Evolutionary conservation across 2,113 vertebrate genomes (phyloP), one percentile per base, ranked within the genome.

Genomic region (Jacana jacana): DNA sequence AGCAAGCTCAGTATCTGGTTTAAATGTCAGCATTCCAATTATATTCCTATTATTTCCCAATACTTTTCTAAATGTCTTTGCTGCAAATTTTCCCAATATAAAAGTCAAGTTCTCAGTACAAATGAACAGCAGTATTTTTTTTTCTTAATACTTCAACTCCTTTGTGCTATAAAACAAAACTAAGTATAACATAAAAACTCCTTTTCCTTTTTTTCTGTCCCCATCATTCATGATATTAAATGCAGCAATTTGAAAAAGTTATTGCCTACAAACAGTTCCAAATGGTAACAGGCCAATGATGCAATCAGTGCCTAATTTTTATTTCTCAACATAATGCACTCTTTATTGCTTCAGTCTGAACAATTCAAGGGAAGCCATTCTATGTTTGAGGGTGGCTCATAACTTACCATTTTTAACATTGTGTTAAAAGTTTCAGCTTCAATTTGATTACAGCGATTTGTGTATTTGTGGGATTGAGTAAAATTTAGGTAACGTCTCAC

Each of bases 1-100:
- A 89, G 33, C 19, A 85, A 73, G 8, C 12, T 52, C 24, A 63
- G 27, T 17, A 8, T 64, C 52, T 89, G 44, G n/a, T 69, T 89
- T 82, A 92, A 95, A 91, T 95, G 85, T 82, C 85, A 91, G 5
- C n/a, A 63, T 91, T 94, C 44, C 20, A 52, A 65, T 96, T 91
- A 76, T 81, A 81, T 69, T 89, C 31, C 23, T 82, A 27, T 94
- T 89, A 84, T 73, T 94, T 91, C n/a, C 44, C 31, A 46, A 35
- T 86, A 69, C 6, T 72, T 96, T 95, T 77, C 66, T 85, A 91
- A 95, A 92, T 28, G 88, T 42, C 16, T 77, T 88, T 78, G 23
- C 25, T 80, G 15, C 37, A 28, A 82, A 14, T 82, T 88, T 93
- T 91, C 33, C 8, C 18, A 60, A 49, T 16, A 10, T 85, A 82